Evolutionary conservation across 2,113 vertebrate genomes (phyloP).

Genomic region (Galbula dea): DNA sequence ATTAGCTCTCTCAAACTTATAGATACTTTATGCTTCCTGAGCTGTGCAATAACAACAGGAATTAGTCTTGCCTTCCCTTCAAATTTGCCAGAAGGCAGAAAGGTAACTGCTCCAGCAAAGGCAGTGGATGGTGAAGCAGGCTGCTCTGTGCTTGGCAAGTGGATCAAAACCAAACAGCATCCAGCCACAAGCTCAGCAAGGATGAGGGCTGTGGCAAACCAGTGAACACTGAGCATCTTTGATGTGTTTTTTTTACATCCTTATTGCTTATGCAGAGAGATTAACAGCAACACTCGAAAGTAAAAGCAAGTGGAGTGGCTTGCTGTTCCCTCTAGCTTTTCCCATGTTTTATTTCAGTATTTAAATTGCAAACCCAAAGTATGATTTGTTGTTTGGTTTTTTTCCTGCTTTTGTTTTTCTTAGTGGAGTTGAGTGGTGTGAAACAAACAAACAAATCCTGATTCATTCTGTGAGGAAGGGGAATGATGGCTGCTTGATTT

Average conservation of each 20-base stretch:
- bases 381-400: not conserved
- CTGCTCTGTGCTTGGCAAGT: rapidly evolving
- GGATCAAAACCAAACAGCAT: not conserved
- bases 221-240: not conserved
- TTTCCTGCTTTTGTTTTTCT: not conserved
- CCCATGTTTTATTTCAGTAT: not conserved
- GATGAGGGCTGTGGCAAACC: not conserved
- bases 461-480: not conserved
- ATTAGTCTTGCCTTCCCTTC: not conserved
- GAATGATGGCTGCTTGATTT: not conserved
- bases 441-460: not conserved
- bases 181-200: not conserved
- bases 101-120: not conserved
- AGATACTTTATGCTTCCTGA: not conserved
- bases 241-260: not conserved
- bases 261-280: not conserved
- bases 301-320: not conserved
- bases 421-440: not conserved
- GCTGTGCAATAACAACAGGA: not conserved
- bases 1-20: not conserved
- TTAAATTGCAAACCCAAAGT: not conserved
- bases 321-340: not conserved
- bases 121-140: not conserved
- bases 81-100: not conserved
- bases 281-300: not conserved